Evolutionary conservation across 1,140 invertebrate species (phyloP), one percentile per base, ranked within the genome.

Genomic region (Phymastichus coffea): DNA sequence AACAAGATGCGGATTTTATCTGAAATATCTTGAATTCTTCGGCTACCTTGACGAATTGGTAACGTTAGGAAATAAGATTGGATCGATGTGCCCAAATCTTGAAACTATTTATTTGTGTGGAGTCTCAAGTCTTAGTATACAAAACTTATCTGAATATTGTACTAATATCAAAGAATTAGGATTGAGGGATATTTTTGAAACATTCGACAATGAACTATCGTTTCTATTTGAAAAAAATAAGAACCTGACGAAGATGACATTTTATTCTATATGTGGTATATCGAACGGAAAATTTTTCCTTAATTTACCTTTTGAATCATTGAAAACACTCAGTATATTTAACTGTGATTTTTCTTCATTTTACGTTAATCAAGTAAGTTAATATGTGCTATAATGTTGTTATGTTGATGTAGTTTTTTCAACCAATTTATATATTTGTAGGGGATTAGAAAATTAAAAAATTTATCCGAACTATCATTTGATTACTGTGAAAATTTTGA

Each of bases 241-340:
- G n/a, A 54, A 44, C 1, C 40, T 54, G 8, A 15, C 10, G 14
- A 3, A 10, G n/a, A 10, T 54, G 19, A 25, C 43, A 44, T 33
- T 54, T 3, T n/a, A 43, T 4, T 43, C 15, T 8, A 40, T 43
- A 33, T 8, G 8, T 19, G 14, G 17, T 22, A 20, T 14, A 8
- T n/a, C n/a, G 3, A 19, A 9, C 10, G 52, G 52, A 9, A 44
- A 54, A 22, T 54, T 43, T 43, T 54, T 43, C n/a, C 40, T 54
- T n/a, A 7, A 33, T 22, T 14, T 54, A 10, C 40, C 40, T 7
- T 4, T n/a, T 22, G 40, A 44, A 22, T 33, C 38, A 3, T 7
- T 54, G 0, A 1, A 41, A 15, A 44, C 40, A 4, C 40, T 54
- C 15, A 44, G 33, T 20, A 44, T 54, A 22, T 15, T 54, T 9